phyloP scores from a whole-genome alignment of 2,888 invertebrate species.

The Lasioglossum lativentre region DNA sequence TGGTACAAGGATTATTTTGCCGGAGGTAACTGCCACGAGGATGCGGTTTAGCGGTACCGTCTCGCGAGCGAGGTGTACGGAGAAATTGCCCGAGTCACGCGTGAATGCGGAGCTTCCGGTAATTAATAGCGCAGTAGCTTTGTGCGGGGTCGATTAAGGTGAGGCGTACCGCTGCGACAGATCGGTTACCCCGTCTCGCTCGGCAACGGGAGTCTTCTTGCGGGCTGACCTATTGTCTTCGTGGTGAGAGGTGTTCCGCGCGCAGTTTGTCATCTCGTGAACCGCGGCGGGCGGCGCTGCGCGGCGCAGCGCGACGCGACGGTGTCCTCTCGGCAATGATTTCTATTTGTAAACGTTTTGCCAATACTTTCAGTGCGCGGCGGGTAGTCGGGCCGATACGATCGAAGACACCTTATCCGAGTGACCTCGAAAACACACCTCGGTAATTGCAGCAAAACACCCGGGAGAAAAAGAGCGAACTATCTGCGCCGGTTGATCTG shows the following conservation, averaged over 20 bases:
- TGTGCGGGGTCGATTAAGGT: slow-evolving; percentile 42
- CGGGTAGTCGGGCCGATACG: slow-evolving; percentile 18
- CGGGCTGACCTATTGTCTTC: slow-evolving; percentile 48
- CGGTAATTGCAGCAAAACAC: not conserved
- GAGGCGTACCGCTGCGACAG: slow-evolving; percentile 51
- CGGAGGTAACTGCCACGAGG: not conserved
- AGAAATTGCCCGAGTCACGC: slow-evolving; percentile 29
- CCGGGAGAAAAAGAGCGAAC: not conserved
- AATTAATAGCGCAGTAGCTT: slow-evolving; percentile 46
- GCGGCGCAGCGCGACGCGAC: not conserved
- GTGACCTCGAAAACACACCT: not conserved
- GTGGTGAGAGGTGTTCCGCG: slow-evolving; percentile 42
- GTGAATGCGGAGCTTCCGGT: slow-evolving; percentile 41
- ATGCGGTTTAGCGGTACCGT: not conserved
- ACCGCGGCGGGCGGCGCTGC: not conserved
- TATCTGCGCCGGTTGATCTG: not conserved
- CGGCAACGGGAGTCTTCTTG: slow-evolving; percentile 43
- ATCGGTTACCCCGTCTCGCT: slow-evolving; percentile 53
- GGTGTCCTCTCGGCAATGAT: not conserved
- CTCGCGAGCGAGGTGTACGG: slow-evolving; percentile 7
- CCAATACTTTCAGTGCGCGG: slow-evolving; percentile 19
- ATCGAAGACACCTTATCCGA: not conserved
- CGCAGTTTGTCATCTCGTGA: slow-evolving; percentile 44
- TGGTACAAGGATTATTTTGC: not conserved
- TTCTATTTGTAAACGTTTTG: not conserved